Percentiles rank a stretch among this genome's conserved stretches.
Evolutionary conservation across 2,888 invertebrate species (phyloP).

Genomic region (Drosophila buzzatii): DNA sequence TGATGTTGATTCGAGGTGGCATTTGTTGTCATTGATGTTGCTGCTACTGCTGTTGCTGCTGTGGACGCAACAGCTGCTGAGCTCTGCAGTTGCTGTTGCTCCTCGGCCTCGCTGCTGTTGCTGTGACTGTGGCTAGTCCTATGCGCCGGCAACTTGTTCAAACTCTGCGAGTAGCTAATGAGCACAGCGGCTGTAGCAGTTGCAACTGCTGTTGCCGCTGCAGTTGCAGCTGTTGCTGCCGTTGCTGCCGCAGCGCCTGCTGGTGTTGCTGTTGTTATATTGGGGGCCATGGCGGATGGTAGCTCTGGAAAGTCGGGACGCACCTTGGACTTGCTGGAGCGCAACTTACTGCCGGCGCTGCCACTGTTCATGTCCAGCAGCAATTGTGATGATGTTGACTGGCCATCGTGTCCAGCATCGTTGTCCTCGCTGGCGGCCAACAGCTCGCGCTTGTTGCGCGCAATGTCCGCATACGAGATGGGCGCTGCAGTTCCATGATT

Average conservation of each 20-base stretch:
- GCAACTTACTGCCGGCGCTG: constrained; percentile 18
- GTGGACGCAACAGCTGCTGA: not conserved
- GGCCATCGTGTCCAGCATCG: constrained; percentile 11
- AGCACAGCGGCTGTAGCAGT: constrained; percentile 24
- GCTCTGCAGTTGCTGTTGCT: constrained; percentile 3
- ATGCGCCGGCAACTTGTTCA: constrained; percentile 28
- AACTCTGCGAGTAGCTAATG: constrained; percentile 61
- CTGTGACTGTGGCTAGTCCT: too few species aligned
- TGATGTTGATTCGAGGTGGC: constrained; percentile 12
- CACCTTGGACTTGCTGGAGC: constrained; percentile 45
- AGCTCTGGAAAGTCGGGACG: constrained; percentile 66
- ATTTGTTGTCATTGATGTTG: constrained; percentile 17
- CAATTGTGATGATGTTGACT: not conserved
- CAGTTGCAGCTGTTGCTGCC: not conserved
- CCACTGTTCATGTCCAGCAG: not conserved
- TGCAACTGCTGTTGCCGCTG: not conserved
- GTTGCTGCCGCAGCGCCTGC: not conserved
- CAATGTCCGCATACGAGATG: constrained; percentile 93
- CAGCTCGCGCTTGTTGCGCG: constrained; percentile 86
- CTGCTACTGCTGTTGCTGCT: constrained; percentile 1
- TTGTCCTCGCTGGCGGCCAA: constrained; percentile 52
- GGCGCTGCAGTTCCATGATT: constrained; percentile 62
- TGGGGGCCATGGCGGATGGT: constrained; percentile 43
- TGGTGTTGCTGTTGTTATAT: constrained; percentile 4
- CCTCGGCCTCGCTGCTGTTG: constrained; percentile 20